Base-by-base conservation (phyloP, 2,797 vertebrate species). In the Sebastiscus tertius region DNA sequence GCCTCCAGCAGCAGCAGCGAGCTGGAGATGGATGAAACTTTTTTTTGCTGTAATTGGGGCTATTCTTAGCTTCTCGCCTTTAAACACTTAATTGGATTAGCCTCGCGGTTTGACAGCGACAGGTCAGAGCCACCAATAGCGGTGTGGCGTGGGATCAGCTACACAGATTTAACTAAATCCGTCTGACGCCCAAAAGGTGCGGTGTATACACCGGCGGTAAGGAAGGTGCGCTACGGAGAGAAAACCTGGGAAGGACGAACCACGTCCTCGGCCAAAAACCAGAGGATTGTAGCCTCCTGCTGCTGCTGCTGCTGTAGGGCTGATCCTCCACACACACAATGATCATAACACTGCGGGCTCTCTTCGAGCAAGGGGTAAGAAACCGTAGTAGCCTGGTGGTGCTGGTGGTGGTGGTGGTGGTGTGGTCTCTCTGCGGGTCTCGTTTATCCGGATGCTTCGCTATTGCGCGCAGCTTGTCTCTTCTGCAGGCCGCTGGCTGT, bases 41-140 rank as follows among this genome's bases (percentile, higher is more conserved):
- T 94, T 26, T 61, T 26, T 91, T 61, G 20, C 86, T 88, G 91
- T 88, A 93, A 92, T 89, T 92, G 87, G 75, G 68, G 88, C 95
- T 96, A 96, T 95, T 95, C 93, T 95, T 95, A 94, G 95, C 86
- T 13, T 75, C 75, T 90, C 63, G 85, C 67, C 82, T 90, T 85
- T 95, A 95, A 96, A 94, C 92, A 89, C 95, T 87, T 94, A 94
- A 96, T 94, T 93, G 95, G 96, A 95, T 96, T 95, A 95, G 69
- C 89, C 71, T 72, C 86, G 88, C 83, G 80, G 88, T 90, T 95
- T 93, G 93, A 94, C 93, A 89, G 89, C 86, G 92, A 89, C 91
- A 89, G 90, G 90, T 94, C 93, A 94, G 85, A 82, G 84, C 86
- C 91, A 82, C 88, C 92, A 93, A 92, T 87, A 90, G 91, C 90